Conservation (phyloP, 2,113 vertebrate species). For the Ailurus styani region DNA sequence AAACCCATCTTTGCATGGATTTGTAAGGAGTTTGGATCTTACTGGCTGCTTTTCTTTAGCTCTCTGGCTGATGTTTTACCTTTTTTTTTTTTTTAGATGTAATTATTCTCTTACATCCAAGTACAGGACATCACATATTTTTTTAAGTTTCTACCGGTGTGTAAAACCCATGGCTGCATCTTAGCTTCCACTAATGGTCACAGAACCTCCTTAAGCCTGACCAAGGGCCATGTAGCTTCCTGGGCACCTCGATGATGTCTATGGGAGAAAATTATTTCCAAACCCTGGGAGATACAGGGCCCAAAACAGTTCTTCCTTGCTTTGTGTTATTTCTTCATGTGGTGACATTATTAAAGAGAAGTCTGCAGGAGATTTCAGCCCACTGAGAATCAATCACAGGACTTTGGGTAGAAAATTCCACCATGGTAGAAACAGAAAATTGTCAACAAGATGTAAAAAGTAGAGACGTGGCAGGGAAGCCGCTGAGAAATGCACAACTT, state of each 20-base stretch:
- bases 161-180: not conserved
- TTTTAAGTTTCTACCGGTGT: not conserved
- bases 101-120: not conserved
- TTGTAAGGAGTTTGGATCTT: not conserved
- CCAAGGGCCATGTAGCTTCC: not conserved
- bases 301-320: not conserved
- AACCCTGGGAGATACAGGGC: not conserved
- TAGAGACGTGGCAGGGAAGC: not conserved
- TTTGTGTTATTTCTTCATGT: not conserved
- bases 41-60: not conserved
- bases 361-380: conserved; percentile 1
- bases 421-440: not conserved
- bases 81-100: not conserved
- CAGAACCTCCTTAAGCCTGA: not conserved
- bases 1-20: not conserved
- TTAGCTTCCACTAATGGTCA: not conserved
- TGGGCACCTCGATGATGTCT: not conserved
- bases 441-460: not conserved
- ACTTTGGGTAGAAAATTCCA: not conserved
- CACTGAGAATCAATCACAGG: not conserved
- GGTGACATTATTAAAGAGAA: not conserved
- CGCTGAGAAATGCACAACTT: not conserved
- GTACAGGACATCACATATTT: not conserved
- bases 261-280: not conserved
- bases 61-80: not conserved